A percentile compares a stretch with the other conserved stretches of the same genome.
phyloP scores from a whole-genome alignment of 1,140 invertebrate species.

The Galleria mellonella region DNA sequence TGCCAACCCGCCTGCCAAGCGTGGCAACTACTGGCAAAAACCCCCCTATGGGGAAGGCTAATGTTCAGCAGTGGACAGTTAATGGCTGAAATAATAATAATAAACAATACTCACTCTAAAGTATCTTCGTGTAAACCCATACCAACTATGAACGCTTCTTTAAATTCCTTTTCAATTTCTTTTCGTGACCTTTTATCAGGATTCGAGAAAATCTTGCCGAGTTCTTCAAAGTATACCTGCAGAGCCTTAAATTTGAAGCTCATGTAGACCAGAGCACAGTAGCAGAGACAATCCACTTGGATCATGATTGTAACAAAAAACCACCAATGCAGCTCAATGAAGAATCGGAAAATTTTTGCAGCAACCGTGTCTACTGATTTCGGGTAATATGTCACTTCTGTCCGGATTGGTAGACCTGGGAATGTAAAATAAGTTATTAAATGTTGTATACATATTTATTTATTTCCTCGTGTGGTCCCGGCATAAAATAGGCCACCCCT shows the following conservation, averaged over 20 bases:
- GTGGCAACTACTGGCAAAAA: no score
- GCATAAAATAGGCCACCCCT: no score
- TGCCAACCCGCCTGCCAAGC: no score
- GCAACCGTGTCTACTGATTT: slow-evolving; percentile 6
- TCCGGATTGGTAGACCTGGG: slow-evolving; percentile 34
- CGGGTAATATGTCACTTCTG: slow-evolving; percentile 31
- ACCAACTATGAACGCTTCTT: slow-evolving; percentile 23
- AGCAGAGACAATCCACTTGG: slow-evolving; percentile 19
- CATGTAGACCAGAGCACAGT: slow-evolving; percentile 22
- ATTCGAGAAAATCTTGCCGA: slow-evolving; percentile 10
- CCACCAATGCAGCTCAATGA: slow-evolving; percentile 33
- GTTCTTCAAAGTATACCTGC: slow-evolving; percentile 21
- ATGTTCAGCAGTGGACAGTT: no score
- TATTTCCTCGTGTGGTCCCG: no score
- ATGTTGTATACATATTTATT: no score
- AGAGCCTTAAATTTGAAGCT: slow-evolving; percentile 30
- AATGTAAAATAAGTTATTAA: slow-evolving; percentile 1
- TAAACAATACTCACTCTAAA: slow-evolving; percentile 8
- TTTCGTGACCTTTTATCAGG: neutral
- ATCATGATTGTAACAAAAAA: slow-evolving; percentile 29
- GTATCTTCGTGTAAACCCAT: slow-evolving; percentile 32
- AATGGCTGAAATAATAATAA: no score
- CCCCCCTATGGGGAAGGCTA: no score
- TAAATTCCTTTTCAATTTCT: slow-evolving; percentile 15
- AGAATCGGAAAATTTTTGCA: slow-evolving; percentile 22